phyloP scores from a whole-genome alignment of 2,797 vertebrate genomes.

The Dicrostonyx torquatus region DNA sequence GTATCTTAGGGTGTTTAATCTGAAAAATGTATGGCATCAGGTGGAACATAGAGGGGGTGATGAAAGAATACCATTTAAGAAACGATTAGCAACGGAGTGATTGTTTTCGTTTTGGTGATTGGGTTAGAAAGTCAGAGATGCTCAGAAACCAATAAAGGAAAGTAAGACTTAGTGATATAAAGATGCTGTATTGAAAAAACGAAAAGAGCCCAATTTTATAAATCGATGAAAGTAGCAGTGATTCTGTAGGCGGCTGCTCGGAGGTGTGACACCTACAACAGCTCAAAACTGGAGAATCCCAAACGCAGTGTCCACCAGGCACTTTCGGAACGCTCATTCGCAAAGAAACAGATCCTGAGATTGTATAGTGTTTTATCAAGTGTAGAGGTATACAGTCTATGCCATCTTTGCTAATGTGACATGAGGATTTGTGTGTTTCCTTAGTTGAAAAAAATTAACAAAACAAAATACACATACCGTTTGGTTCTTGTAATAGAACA shows the following conservation, averaged over 20 bases:
- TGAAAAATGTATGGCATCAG: neutral
- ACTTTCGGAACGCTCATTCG: neutral
- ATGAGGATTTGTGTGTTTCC: neutral
- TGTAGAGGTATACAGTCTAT: neutral
- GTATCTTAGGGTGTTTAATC: neutral
- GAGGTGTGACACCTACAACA: neutral
- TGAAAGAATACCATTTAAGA: neutral
- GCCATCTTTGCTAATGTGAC: neutral
- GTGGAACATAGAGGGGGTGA: neutral
- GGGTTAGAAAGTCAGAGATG: neutral
- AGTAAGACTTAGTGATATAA: neutral
- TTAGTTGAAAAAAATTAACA: conserved; percentile 33
- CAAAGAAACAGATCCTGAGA: conserved; percentile 3
- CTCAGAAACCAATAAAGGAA: neutral
- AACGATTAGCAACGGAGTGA: neutral
- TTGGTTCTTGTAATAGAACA: neutral
- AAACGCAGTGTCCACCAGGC: neutral
- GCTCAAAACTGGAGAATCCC: conserved; percentile 8
- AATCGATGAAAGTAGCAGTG: neutral
- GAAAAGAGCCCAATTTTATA: conserved; percentile 2
- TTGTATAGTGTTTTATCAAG: neutral
- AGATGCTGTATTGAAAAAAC: neutral
- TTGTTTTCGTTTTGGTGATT: neutral
- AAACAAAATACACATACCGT: neutral
- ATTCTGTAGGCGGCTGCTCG: neutral